phyloP scores from a whole-genome alignment of 2,888 invertebrate genomes.

The Luperina testacea region DNA sequence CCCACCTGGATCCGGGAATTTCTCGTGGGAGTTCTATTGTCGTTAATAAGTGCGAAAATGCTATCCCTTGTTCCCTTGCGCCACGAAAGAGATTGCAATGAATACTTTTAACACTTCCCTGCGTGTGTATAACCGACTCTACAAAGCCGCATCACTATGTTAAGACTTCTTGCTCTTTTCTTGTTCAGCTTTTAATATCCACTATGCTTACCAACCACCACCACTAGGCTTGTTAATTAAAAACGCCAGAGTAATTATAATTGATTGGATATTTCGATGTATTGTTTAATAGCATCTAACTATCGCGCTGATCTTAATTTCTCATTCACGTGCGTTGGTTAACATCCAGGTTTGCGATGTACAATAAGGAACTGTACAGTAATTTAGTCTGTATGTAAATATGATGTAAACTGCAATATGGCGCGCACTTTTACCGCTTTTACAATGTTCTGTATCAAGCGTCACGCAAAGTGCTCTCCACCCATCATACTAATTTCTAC shows the following conservation, averaged over 20 bases:
- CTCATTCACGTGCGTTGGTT: constrained; percentile 54
- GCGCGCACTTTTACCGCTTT: constrained; percentile 53
- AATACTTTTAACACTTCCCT: constrained; percentile 56
- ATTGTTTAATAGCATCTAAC: constrained; percentile 55
- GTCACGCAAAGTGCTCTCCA: constrained; percentile 68
- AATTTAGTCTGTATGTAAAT: constrained; percentile 55
- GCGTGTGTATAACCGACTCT: constrained; percentile 10
- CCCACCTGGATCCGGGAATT: constrained; percentile 82
- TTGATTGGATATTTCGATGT: constrained; percentile 55
- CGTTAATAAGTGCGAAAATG: constrained; percentile 83
- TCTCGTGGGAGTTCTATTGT: constrained; percentile 83
- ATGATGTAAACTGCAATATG: constrained; percentile 45
- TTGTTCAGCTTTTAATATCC: constrained; percentile 17
- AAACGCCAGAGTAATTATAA: constrained; percentile 41
- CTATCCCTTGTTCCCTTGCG: constrained; percentile 65
- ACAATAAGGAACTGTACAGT: constrained; percentile 34
- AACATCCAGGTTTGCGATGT: constrained; percentile 21
- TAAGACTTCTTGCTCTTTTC: constrained; percentile 6
- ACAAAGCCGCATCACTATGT: constrained; percentile 11
- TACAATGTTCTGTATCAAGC: constrained; percentile 58
- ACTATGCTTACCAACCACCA: constrained; percentile 10
- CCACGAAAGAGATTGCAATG: constrained; percentile 69
- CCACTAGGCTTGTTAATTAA: constrained; percentile 37
- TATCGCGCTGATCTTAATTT: constrained; percentile 67
- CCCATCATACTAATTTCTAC: constrained; percentile 63